phyloP scores from a whole-genome alignment of 2,797 vertebrate genomes.

The Karalla daura region DNA sequence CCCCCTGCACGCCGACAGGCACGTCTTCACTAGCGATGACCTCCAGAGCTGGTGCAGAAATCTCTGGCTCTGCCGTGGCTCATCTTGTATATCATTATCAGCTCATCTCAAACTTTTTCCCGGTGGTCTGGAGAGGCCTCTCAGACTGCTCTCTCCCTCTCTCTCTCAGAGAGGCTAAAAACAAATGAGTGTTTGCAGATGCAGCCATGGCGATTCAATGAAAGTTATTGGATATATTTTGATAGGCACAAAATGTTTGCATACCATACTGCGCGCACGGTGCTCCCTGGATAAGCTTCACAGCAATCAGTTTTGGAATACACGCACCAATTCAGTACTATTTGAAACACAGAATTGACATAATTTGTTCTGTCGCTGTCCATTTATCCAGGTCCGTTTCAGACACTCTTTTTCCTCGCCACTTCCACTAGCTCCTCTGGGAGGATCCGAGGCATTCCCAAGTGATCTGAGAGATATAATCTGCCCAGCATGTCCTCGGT shows the following conservation, averaged over 20 bases:
- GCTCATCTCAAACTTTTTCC: constrained; percentile 24
- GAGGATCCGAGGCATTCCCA: too few species aligned
- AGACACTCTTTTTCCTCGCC: too few species aligned
- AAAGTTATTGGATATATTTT: not conserved
- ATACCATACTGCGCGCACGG: not conserved
- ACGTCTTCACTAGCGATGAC: constrained; percentile 55
- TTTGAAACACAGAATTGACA: too few species aligned
- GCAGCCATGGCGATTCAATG: not conserved
- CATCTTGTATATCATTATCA: constrained; percentile 62
- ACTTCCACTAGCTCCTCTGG: too few species aligned
- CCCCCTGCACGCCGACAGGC: constrained; percentile 41
- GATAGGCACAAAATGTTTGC: not conserved
- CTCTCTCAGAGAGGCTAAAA: constrained; percentile 21
- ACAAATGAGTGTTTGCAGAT: constrained; percentile 2
- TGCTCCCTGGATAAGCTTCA: not conserved
- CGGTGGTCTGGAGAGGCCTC: constrained; percentile 49
- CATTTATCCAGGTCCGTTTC: too few species aligned
- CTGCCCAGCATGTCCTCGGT: too few species aligned
- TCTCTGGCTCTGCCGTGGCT: constrained; percentile 25
- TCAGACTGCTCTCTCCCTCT: constrained; percentile 13
- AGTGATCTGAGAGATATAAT: too few species aligned
- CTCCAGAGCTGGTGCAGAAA: constrained; percentile 38
- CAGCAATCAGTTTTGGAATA: not conserved
- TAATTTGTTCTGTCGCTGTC: too few species aligned
- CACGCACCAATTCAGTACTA: too few species aligned